A percentile compares a stretch with the other conserved stretches of the same genome.
Conservation (phyloP, 2,888 invertebrate species). For the Amorpha juglandis region DNA sequence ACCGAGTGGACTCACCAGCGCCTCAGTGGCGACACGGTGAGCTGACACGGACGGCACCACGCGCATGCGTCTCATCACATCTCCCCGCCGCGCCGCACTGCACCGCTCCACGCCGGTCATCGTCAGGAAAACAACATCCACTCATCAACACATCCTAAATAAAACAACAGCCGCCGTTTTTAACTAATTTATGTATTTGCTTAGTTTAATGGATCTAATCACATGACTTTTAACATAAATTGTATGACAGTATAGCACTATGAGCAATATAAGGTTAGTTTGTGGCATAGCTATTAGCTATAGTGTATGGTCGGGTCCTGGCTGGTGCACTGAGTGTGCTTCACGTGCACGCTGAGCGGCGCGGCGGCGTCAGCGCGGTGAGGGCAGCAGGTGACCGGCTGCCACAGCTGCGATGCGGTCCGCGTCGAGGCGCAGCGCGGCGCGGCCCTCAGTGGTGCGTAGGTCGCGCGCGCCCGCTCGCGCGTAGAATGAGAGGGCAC, state of each 20-base stretch:
- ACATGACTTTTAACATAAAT: background rate
- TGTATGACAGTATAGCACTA: too few species aligned
- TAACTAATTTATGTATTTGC: background rate
- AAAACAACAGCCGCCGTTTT: background rate
- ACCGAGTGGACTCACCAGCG: slow-evolving; percentile 8
- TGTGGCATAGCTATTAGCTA: background rate
- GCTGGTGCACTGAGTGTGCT: background rate
- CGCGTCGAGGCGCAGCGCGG: slow-evolving; percentile 66
- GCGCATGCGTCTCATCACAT: slow-evolving; percentile 15
- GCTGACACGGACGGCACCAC: slow-evolving; percentile 32
- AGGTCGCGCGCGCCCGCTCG: slow-evolving; percentile 85
- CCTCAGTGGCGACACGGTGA: background rate
- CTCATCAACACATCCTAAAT: background rate
- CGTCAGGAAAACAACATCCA: background rate
- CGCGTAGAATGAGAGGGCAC: slow-evolving; percentile 90
- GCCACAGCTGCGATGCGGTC: slow-evolving; percentile 45
- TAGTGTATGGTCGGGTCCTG: background rate
- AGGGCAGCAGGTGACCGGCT: slow-evolving; percentile 33
- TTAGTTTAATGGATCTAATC: background rate
- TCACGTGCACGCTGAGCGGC: background rate
- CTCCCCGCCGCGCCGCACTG: background rate
- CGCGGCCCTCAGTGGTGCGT: slow-evolving; percentile 59
- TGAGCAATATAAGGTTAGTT: too few species aligned
- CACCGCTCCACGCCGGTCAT: slow-evolving; percentile 17
- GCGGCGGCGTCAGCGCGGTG: background rate